Base-by-base conservation (phyloP, 2,888 invertebrate genomes). In the Limnephilus marmoratus region DNA sequence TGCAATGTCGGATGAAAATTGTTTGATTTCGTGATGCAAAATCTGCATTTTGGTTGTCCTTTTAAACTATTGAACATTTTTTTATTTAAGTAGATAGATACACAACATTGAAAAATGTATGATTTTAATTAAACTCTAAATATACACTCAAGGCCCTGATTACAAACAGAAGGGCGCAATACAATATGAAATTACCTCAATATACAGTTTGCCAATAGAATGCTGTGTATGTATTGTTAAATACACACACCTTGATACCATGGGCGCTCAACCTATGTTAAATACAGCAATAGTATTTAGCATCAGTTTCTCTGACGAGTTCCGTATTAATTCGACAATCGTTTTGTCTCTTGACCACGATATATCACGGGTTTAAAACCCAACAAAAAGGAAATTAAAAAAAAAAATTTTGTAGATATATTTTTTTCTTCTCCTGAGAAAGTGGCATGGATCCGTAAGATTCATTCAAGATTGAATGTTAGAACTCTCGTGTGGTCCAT, bases 101-200 rank as follows among this genome's bases (percentile, higher is more conserved):
- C 1, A 83, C 9, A 83, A 12, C 45, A 3, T 34, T 12, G 2
- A 83, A 83, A 31, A 34, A 83, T 82, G 34, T 83, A 83, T 83
- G 18, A 0, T 34, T 83, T 83, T 34, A 31, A 83, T 31, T 83
- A 83, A 31, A 85, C n/a, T 12, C 85, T 15, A 18, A 41, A 85
- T 34, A 88, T 37, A 68, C 34, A 88, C 80, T 29, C 53, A 86
- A 49, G 37, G 13, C 88, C 2, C 13, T 88, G 88, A 88, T 88
- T 88, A 68, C 34, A 80, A 88, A 68, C 80, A 80, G 37, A 80
- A 88, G 88, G 88, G 88, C 37, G 88, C 88, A 80, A 88, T 80
- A 31, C 88, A 88, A 88, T 80, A 88, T 80, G 80, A 88, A 88
- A 80, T 80, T 88, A 88, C 88, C 88, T 80, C 34, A 88, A 88